Conservation (phyloP, 2,797 vertebrate species). For the Lagocephalus sceleratus region DNA sequence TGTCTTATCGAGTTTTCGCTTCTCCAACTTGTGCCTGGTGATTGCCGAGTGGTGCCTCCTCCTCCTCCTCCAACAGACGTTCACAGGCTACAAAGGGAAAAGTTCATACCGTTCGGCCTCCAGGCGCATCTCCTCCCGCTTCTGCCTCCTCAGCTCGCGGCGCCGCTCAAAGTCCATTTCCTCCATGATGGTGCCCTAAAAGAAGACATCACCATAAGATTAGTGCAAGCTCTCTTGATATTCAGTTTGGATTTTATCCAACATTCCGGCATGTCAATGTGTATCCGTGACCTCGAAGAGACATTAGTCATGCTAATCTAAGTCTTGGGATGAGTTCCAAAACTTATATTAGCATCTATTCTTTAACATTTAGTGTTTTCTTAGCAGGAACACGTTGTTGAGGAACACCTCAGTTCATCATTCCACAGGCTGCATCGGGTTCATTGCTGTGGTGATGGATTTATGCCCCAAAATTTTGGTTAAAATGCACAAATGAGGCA, state of each 20-base stretch:
- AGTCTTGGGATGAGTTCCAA: too few relatives aligned
- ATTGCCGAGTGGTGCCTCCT: slow-evolving; percentile 58
- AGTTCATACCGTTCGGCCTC: slow-evolving; percentile 89
- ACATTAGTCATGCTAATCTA: too few relatives aligned
- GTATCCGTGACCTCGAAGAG: too few relatives aligned
- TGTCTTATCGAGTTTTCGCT: slow-evolving; percentile 51
- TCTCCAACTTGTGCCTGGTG: slow-evolving; percentile 18
- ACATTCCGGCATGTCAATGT: too few relatives aligned
- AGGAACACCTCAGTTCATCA: too few relatives aligned
- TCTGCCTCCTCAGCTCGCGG: slow-evolving; percentile 95
- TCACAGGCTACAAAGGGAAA: slow-evolving; percentile 12
- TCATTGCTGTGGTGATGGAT: neutral
- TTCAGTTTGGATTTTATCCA: too few relatives aligned
- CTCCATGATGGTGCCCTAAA: slow-evolving; percentile 84
- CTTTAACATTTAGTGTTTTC: too few relatives aligned
- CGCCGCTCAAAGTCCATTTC: slow-evolving; percentile 96
- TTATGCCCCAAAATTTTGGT: neutral
- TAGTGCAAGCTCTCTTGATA: too few relatives aligned
- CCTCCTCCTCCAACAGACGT: slow-evolving; percentile 15
- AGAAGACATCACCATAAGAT: slow-evolving; percentile 14
- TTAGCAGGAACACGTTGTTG: too few relatives aligned
- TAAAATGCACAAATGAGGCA: slow-evolving; percentile 5
- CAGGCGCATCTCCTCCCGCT: slow-evolving; percentile 96
- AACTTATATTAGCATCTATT: too few relatives aligned
- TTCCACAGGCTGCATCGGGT: too few relatives aligned